Evolutionary conservation across 2,113 vertebrate species (phyloP).

Genomic region (Thomomys bottae): DNA sequence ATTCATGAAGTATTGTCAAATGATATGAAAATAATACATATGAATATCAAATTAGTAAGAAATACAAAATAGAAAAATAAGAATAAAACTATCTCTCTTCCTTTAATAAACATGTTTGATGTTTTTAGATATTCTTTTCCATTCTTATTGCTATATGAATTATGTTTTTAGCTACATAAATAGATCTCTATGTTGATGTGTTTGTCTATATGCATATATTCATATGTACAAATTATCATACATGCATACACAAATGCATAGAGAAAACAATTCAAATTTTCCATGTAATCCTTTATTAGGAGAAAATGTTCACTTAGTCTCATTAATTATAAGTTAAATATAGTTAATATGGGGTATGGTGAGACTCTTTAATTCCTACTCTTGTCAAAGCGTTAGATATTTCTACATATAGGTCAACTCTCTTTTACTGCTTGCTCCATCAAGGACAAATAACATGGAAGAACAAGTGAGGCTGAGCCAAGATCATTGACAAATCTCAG

Average conservation of each 20-base stretch:
- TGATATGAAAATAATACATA: neutral
- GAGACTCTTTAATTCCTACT: neutral
- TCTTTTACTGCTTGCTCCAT: neutral
- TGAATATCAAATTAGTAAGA: conserved; percentile 5
- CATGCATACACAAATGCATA: neutral
- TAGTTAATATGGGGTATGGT: neutral
- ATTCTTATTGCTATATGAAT: neutral
- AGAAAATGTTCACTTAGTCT: neutral
- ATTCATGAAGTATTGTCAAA: conserved; percentile 23
- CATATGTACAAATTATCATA: neutral
- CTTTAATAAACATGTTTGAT: neutral
- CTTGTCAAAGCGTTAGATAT: neutral
- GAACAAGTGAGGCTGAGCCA: neutral
- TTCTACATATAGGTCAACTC: fast-evolving
- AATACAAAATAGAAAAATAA: neutral
- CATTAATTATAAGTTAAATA: conserved; percentile 31
- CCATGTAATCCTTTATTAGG: neutral
- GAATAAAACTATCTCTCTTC: neutral
- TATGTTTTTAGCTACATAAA: neutral
- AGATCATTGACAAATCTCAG: neutral
- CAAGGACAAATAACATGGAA: neutral
- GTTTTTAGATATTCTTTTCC: neutral
- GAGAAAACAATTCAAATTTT: neutral
- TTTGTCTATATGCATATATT: neutral
- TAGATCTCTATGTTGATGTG: neutral